A percentile compares a stretch with the other conserved stretches of the same genome.
phyloP scores from a whole-genome alignment of 37 sponge, comb jelly and placozoan genomes.

The Theonella swinhoei region DNA sequence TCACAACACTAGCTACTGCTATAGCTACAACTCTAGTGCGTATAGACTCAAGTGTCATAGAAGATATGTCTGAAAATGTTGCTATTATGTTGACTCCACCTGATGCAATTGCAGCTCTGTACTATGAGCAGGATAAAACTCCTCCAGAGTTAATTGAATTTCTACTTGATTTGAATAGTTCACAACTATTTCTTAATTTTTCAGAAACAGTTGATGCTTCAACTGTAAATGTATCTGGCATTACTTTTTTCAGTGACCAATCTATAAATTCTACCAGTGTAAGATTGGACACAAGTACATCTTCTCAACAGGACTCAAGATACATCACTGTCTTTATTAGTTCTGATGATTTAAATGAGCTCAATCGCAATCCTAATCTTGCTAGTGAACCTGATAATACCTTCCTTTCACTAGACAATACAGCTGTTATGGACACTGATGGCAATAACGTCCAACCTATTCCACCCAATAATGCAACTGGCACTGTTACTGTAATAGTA shows the following conservation, averaged over 20 bases:
- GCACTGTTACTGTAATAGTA: slow-evolving; percentile 18
- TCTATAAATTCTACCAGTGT: slow-evolving; percentile 29
- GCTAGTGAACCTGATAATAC: slow-evolving; percentile 74
- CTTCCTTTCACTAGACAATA: slow-evolving; percentile 42
- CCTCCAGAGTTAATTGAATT: slow-evolving; percentile 53
- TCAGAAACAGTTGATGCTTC: slow-evolving; percentile 80
- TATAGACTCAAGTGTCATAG: slow-evolving; percentile 22
- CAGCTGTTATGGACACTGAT: slow-evolving; percentile 50
- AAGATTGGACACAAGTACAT: slow-evolving; percentile 20
- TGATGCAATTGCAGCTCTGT: slow-evolving; percentile 49
- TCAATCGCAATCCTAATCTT: slow-evolving; percentile 55
- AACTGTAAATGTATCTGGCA: slow-evolving; percentile 34
- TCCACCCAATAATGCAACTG: slow-evolving; percentile 26
- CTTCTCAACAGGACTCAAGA: slow-evolving; percentile 40
- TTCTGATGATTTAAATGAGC: slow-evolving; percentile 61
- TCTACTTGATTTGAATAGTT: slow-evolving; percentile 69
- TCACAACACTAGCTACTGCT: slow-evolving; percentile 45
- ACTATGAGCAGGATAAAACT: slow-evolving; percentile 35
- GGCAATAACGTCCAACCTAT: slow-evolving; percentile 53
- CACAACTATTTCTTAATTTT: slow-evolving; percentile 73
- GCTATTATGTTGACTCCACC: slow-evolving; percentile 5
- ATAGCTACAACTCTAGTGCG: slow-evolving; percentile 48
- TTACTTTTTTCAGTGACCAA: slow-evolving; percentile 31
- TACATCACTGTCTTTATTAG: slow-evolving; percentile 54
- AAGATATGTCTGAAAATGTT: slow-evolving; percentile 70